Evolutionary conservation across 1,140 invertebrate species (phyloP), one percentile per base, ranked within the genome.

Genomic region (Drosophila parvula): DNA sequence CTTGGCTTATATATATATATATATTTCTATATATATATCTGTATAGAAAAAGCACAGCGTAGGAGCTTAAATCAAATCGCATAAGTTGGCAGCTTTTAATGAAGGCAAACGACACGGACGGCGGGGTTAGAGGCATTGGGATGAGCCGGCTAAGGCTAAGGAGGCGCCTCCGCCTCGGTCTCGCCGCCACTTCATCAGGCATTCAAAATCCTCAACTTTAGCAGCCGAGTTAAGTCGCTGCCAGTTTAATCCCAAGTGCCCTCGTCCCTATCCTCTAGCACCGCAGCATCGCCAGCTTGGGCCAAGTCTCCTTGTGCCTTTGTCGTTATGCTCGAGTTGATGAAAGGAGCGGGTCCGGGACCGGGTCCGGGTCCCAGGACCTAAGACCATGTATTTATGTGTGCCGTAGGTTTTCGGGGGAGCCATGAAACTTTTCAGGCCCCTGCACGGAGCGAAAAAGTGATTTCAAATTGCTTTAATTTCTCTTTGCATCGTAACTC

Each of bases 81-180:
- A 69, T 82, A 86, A 85, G 82, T 88, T 84, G 80, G 71, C 30
- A 77, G 78, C 81, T 84, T 84, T 80, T 83, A 86, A 86, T 86
- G 79, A 86, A 77, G 80, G 63, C 18, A 22, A 30, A 16, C 16
- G 58, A 41, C 36, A n/a, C 28, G 50, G 22, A 22, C 22, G 10
- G 10, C 7, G 34, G 22, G 41, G 22, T 12, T 16, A 12, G 12
- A 14, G 40, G n/a, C 16, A 45, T 7, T n/a, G 12, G 38, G 40
- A 44, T 58, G 75, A 59, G 65, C 40, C 30, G 50, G 41, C 40
- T 60, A 22, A 43, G 43, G 41, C 45, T 59, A 44, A 34, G 43
- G 40, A 43, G 34, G 16, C 38, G n/a, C 43, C 43, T 28, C 43
- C 59, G 34, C 27, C 43, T 30, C 2, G 63, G 45, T 40, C 45